Evolutionary conservation across 2,113 vertebrate genomes (phyloP), one percentile per base, ranked within the genome.

Genomic region (Phalacrocorax pelagicus): DNA sequence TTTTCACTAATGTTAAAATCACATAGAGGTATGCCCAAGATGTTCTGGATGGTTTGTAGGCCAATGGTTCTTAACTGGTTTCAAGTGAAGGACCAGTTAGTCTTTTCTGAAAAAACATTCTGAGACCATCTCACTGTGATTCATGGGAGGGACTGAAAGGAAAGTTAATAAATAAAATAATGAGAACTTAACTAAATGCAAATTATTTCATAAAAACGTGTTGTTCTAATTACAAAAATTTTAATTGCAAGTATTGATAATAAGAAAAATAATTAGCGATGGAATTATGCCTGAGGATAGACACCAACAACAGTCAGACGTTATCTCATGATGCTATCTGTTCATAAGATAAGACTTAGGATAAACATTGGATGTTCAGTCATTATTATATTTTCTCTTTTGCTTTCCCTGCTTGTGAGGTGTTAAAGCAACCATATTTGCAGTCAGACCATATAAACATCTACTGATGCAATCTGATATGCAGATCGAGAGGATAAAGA

Each of bases 191-290:
- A 96, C 54, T 87, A 85, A 92, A 95, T 94, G 93, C 78, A 96
- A 97, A 95, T 96, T 95, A 79, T 91, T 91, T 90, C 82, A 55
- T 51, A 88, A 89, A 96, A 96, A 65, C 70, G 65, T 69, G 34
- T 52, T 65, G 30, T 71, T 92, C 89, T 96, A 96, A 97, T 96
- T 96, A 96, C 71, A 85, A 80, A 89, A 12, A 72, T 40, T 82
- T 96, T 97, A 96, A 96, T 96, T 96, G 95, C 91, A 75, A 81
- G 16, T 93, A 77, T 94, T 85, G 57, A 49, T 94, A 96, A 91
- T 96, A 95, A 95, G 90, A 91, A 96, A 97, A 94, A 96, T 95
- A 96, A 97, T 97, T 97, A 96, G 93, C 1, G 0, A n/a, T 77
- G 44, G 71, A 91, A 91, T 92, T 94, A 88, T 90, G 95, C 95